Evolutionary conservation across 2,113 vertebrate genomes (phyloP).

Genomic region (Sinocyclocheilus grahami): DNA sequence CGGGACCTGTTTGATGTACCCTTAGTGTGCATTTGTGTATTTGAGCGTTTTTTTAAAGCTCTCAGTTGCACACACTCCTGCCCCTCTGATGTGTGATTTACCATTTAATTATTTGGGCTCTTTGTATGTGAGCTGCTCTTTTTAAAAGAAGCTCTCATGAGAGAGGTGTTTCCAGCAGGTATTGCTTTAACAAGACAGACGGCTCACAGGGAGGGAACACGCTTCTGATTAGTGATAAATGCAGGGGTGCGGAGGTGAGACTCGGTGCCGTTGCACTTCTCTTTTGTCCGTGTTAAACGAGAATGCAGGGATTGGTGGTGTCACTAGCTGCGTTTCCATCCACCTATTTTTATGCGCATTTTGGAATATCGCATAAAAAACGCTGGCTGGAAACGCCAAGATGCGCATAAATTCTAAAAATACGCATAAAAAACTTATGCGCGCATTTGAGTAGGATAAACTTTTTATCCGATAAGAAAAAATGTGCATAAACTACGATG

Average conservation of each 20-base stretch:
- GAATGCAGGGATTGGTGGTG: neutral
- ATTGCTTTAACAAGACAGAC: slow-evolving; percentile 31
- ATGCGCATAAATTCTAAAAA: too few species aligned
- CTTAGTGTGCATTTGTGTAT: neutral
- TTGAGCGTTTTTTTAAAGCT: neutral
- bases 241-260: slow-evolving; percentile 8
- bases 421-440: too few species aligned
- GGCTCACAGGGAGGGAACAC: neutral
- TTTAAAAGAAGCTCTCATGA: slow-evolving; percentile 43
- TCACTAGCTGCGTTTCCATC: neutral
- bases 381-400: too few species aligned
- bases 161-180: slow-evolving; percentile 45
- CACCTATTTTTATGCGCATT: too few species aligned
- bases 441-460: too few species aligned
- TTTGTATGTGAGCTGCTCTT: slow-evolving; percentile 56
- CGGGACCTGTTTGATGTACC: neutral
- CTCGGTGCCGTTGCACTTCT: neutral
- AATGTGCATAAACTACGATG: too few species aligned
- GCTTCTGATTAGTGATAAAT: slow-evolving; percentile 32
- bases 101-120: slow-evolving; percentile 66
- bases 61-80: slow-evolving; percentile 1
- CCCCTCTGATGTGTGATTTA: slow-evolving; percentile 57
- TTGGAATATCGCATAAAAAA: too few species aligned
- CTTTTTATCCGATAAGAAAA: too few species aligned
- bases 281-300: neutral